These are phyloP conservation scores for Chaetophractus vellerosus DNA, from an alignment of 2,797 vertebrate genomes.

Conservation along the genomic window DNA sequence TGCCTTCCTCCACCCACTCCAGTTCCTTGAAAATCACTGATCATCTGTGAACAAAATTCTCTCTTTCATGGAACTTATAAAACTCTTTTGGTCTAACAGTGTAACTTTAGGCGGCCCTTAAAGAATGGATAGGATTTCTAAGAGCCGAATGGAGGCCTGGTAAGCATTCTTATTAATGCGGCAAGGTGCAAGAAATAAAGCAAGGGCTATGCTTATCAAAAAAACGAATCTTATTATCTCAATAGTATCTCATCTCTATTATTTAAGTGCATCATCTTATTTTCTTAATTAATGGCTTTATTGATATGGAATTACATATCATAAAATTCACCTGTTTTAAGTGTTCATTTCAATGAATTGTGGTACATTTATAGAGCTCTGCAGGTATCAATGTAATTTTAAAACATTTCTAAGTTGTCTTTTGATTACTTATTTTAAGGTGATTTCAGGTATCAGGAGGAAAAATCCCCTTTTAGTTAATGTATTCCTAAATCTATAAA, in stretches of 20 bases:
- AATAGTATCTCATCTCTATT: not conserved
- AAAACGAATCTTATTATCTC: not conserved
- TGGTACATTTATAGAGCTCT: not conserved
- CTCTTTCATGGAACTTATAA: not conserved
- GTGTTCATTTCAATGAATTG: not conserved
- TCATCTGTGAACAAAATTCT: not conserved
- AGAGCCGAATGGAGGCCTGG: not conserved
- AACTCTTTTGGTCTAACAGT: not conserved
- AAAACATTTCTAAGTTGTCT: not conserved
- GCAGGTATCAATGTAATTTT: not conserved
- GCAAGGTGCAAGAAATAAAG: not conserved
- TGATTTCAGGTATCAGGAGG: not conserved
- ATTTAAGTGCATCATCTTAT: not conserved
- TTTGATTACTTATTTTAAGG: not conserved
- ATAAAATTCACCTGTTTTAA: not conserved
- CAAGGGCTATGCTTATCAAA: not conserved
- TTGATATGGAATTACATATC: not conserved
- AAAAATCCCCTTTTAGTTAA: not conserved
- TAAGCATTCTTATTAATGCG: not conserved
- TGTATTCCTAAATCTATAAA: not conserved
- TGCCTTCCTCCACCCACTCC: not conserved
- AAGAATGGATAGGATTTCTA: slow-evolving; percentile 30
- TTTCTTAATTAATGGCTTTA: not conserved
- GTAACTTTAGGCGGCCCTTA: not conserved
- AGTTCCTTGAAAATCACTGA: not conserved